These are phyloP conservation scores for Unio pictorum DNA, from an alignment of 2,888 invertebrate genomes.

Conservation along the genomic window DNA sequence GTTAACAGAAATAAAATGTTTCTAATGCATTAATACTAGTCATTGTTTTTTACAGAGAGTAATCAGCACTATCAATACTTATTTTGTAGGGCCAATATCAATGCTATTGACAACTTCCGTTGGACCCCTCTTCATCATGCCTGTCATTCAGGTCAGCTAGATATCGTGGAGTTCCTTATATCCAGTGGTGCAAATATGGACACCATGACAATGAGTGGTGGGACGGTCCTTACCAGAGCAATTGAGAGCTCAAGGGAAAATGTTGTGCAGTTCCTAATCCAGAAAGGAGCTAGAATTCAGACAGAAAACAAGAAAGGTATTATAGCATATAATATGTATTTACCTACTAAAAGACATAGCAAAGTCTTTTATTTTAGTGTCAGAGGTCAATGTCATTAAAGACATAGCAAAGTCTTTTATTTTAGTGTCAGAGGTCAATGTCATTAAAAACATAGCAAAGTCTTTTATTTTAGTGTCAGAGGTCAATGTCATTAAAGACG, in stretches of 20 bases:
- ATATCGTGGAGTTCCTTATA: constrained; percentile 68
- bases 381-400: too few species aligned
- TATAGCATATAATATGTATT: neutral
- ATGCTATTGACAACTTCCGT: constrained; percentile 71
- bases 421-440: too few species aligned
- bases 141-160: constrained; percentile 69
- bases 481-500: neutral
- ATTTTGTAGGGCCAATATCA: constrained; percentile 65
- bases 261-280: constrained; percentile 67
- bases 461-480: too few species aligned
- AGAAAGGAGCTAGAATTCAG: constrained; percentile 67
- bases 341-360: neutral
- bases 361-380: too few species aligned
- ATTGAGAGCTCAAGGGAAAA: constrained; percentile 69
- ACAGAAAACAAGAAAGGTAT: constrained; percentile 70
- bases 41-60: constrained; percentile 6
- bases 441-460: neutral
- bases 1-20: too few species aligned
- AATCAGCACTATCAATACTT: neutral
- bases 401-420: neutral
- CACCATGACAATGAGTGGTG: constrained; percentile 68
- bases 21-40: too few species aligned
- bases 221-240: constrained; percentile 70
- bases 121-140: constrained; percentile 72
- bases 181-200: constrained; percentile 69